Percentiles rank a stretch among this genome's conserved stretches.
These are phyloP conservation scores for Hesperia comma DNA, from an alignment of 2,888 invertebrate genomes.

Conservation along the genomic window DNA sequence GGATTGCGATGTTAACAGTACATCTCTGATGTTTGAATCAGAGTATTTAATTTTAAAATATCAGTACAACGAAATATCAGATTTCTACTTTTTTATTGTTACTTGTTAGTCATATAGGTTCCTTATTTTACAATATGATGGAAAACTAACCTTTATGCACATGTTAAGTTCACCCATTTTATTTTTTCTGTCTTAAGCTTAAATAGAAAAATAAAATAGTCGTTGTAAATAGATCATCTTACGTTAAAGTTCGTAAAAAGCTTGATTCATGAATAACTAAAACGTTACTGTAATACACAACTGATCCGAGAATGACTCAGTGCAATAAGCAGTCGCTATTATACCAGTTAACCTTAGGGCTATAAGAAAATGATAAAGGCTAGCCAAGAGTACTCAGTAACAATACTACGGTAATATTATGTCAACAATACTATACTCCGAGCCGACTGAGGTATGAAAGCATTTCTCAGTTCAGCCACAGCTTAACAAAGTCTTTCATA, in stretches of 20 bases:
- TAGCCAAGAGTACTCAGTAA: not conserved
- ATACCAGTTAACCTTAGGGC: not conserved
- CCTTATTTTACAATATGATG: too few relatives aligned
- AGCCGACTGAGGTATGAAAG: not conserved
- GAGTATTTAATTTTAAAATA: constrained; percentile 9
- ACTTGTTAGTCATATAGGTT: too few relatives aligned
- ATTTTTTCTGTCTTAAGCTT: too few relatives aligned
- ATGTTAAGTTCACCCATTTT: too few relatives aligned
- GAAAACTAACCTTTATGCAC: too few relatives aligned
- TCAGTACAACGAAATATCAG: not conserved
- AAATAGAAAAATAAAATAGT: too few relatives aligned
- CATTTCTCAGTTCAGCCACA: not conserved
- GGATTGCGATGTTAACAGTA: constrained; percentile 24
- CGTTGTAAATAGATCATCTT: too few relatives aligned
- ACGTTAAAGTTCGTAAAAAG: too few relatives aligned
- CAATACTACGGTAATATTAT: not conserved
- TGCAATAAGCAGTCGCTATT: not conserved
- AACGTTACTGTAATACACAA: too few relatives aligned
- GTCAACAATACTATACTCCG: not conserved
- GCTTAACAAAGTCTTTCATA: not conserved
- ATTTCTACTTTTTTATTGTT: too few relatives aligned
- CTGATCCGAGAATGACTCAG: too few relatives aligned
- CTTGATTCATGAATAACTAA: too few relatives aligned
- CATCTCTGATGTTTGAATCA: constrained; percentile 8
- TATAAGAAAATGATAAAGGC: not conserved